Conservation (phyloP, 2,888 invertebrate genomes). For the Diarsia rubi region DNA sequence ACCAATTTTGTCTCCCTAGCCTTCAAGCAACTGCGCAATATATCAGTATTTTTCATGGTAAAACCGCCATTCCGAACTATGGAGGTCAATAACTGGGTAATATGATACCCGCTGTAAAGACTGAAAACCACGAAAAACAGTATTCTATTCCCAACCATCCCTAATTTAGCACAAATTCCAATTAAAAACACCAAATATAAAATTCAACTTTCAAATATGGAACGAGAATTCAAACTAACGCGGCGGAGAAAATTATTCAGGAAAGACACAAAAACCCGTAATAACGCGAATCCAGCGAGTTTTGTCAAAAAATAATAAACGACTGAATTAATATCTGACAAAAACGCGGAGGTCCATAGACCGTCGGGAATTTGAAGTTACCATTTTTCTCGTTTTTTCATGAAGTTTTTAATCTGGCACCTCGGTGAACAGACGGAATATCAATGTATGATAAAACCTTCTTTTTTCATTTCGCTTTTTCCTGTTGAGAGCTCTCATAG, state of each 20-base stretch:
- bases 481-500: not conserved
- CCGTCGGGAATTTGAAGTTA: slow-evolving; percentile 24
- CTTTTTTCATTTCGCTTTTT: slow-evolving; percentile 10
- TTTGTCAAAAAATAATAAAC: slow-evolving; percentile 61
- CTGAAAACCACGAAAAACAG: not conserved
- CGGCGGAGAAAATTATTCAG: slow-evolving; percentile 50
- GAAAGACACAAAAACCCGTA: slow-evolving; percentile 57
- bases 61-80: not conserved
- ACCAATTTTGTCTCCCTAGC: too few species aligned
- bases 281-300: slow-evolving; percentile 44
- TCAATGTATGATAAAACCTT: slow-evolving; percentile 36
- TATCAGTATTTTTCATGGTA: not conserved
- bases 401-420: slow-evolving; percentile 47
- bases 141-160: not conserved
- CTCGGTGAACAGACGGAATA: slow-evolving; percentile 42
- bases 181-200: slow-evolving; percentile 1
- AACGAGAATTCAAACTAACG: slow-evolving; percentile 58
- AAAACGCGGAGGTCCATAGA: slow-evolving; percentile 34
- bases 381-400: slow-evolving; percentile 25
- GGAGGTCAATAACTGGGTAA: not conserved
- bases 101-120: not conserved
- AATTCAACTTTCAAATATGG: slow-evolving; percentile 40
- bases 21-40: too few species aligned
- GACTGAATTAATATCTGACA: slow-evolving; percentile 58
- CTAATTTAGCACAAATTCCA: not conserved